phyloP scores from a whole-genome alignment of 2,113 vertebrate genomes.

The Hydrochoerus hydrochaeris region DNA sequence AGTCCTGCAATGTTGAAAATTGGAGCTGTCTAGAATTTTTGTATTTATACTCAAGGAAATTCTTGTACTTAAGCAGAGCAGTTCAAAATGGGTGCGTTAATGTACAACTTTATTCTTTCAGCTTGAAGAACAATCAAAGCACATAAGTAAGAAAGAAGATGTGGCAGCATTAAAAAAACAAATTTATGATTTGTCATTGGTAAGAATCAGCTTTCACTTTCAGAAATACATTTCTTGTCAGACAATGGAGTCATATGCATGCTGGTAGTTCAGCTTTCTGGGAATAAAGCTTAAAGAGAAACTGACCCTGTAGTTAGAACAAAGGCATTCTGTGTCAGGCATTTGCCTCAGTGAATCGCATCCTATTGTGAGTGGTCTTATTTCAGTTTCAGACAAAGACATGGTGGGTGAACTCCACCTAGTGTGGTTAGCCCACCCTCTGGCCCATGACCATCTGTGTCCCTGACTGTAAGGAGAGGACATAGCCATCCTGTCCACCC shows the following conservation, averaged over 20 bases:
- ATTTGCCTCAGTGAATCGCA: not conserved
- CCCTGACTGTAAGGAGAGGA: not conserved
- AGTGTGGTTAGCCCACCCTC: not conserved
- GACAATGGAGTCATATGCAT: not conserved
- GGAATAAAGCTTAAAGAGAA: slow-evolving; percentile 29
- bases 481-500: not conserved
- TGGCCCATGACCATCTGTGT: not conserved
- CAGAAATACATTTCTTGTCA: slow-evolving; percentile 21
- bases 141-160: slow-evolving; percentile 91
- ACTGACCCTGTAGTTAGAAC: not conserved
- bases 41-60: not conserved
- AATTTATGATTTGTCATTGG: slow-evolving; percentile 92
- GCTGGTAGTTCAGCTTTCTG: not conserved
- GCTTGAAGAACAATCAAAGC: slow-evolving; percentile 95
- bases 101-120: slow-evolving; percentile 76
- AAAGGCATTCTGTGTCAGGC: not conserved
- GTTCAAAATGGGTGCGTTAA: not conserved
- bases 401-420: not conserved
- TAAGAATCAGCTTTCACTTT: slow-evolving; percentile 83
- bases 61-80: not conserved
- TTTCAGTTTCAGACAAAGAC: not conserved
- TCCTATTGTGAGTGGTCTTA: not conserved
- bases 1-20: slow-evolving; percentile 14
- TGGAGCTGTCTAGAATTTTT: not conserved
- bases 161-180: slow-evolving; percentile 91